phyloP scores from a whole-genome alignment of 2,888 invertebrate genomes.

The Rhimphoctona megacephalus region DNA sequence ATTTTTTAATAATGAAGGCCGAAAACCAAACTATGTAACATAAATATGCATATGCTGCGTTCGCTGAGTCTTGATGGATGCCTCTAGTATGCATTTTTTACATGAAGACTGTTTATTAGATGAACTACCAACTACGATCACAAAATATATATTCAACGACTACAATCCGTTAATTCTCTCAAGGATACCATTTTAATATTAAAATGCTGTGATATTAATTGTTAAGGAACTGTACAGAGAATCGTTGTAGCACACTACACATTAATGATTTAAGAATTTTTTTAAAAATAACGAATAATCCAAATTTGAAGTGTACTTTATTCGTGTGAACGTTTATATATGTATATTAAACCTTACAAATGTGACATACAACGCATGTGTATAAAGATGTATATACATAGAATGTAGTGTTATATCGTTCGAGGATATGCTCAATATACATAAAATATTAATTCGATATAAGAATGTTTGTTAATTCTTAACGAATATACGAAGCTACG shows the following conservation, averaged over 20 bases:
- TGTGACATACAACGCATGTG: not conserved
- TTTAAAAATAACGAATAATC: slow-evolving; percentile 22
- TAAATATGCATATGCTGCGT: not conserved
- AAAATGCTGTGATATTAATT: slow-evolving; percentile 71
- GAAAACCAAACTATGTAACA: not conserved
- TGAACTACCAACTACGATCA: slow-evolving; percentile 21
- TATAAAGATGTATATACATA: slow-evolving; percentile 17
- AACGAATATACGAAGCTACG: not conserved
- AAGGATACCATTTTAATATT: slow-evolving; percentile 51
- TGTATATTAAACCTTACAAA: slow-evolving; percentile 6
- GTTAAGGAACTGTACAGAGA: slow-evolving; percentile 44
- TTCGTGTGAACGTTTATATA: slow-evolving; percentile 43
- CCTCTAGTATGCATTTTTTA: slow-evolving; percentile 32
- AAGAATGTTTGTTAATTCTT: not conserved
- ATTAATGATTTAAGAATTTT: not conserved
- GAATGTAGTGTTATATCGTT: slow-evolving; percentile 36
- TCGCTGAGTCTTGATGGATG: slow-evolving; percentile 3
- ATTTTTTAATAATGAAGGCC: not conserved
- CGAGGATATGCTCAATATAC: slow-evolving; percentile 53
- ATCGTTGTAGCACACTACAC: slow-evolving; percentile 4
- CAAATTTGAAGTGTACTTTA: slow-evolving; percentile 33
- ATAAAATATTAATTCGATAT: slow-evolving; percentile 7
- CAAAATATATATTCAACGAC: slow-evolving; percentile 32
- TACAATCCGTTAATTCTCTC: slow-evolving; percentile 32
- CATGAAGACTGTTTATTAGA: slow-evolving; percentile 46